These are phyloP conservation scores for Daubentonia madagascariensis DNA, from an alignment of 2,113 vertebrate species.

Conservation along the genomic window DNA sequence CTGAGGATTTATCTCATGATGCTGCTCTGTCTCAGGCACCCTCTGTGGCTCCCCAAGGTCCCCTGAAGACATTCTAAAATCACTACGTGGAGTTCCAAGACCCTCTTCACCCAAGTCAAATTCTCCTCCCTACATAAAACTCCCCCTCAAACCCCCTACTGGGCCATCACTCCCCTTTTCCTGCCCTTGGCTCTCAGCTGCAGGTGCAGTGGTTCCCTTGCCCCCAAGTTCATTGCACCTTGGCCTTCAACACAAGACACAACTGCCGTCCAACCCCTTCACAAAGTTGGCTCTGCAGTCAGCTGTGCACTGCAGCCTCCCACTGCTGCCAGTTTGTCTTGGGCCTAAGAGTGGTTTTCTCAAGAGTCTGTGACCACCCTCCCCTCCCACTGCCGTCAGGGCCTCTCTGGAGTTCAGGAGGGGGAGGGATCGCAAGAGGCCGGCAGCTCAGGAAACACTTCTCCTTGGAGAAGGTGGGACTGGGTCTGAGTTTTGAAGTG, in stretches of 20 bases:
- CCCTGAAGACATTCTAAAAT: neutral
- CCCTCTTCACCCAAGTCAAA: neutral
- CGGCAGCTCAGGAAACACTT: neutral
- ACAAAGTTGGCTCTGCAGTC: neutral
- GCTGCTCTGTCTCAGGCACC: neutral
- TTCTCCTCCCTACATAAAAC: neutral
- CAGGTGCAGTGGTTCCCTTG: neutral
- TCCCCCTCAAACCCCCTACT: accelerated
- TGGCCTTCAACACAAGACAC: neutral
- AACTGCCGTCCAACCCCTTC: neutral
- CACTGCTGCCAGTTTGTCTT: neutral
- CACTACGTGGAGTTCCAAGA: neutral
- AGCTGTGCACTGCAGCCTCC: neutral
- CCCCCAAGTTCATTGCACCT: accelerated
- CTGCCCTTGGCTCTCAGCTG: neutral
- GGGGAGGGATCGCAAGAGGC: neutral
- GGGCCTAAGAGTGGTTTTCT: neutral
- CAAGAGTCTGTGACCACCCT: neutral
- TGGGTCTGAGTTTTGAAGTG: neutral
- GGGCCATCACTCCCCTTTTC: accelerated
- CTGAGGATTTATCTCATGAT: neutral
- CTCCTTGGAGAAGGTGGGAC: neutral
- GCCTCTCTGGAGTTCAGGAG: neutral
- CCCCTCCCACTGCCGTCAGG: neutral
- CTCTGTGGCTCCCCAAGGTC: neutral